Base-by-base conservation (phyloP, 2,113 vertebrate genomes). In the Pao palembangensis region DNA sequence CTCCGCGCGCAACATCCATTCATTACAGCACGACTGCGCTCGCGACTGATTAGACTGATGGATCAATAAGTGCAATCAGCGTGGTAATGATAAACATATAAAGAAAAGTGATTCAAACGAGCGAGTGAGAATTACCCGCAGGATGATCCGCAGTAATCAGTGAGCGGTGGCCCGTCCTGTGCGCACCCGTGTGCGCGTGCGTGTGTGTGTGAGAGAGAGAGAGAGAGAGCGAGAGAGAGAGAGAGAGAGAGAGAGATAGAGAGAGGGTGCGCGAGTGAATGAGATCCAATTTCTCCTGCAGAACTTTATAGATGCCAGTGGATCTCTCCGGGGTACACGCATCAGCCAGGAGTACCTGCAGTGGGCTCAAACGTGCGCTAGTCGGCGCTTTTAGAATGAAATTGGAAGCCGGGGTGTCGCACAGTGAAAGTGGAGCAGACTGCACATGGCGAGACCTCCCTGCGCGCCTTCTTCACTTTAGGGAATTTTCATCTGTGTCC, bases 31-130 rank as follows among this genome's bases (percentile, higher is more conserved):
- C 42, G 63, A 41, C 56, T 17, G 63, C 43, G 51, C 28, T 47
- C 11, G 73, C 58, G 19, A 43, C 64, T 79, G 82, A 83, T 84
- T 71, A 69, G 20, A 81, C 63, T 57, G 83, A 73, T 71, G 64
- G 78, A 85, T 88, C 87, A 66, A 87, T 87, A 84, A 50, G 31
- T 51, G 75, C 81, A 89, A 84, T 88, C 82, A 88, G 80, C 61
- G 3, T 47, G 6, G 51, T 61, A 75, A 80, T 78, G 80, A 83
- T 67, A 69, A 75, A 83, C 76, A 71, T 69, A 61, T 75, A 73
- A 81, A 68, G 57, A 79, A 64, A 75, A 57, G 67, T 64, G 58
- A 72, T 78, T 66, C 55, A 55, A 28, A 23, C n/a, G 68, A 73
- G 73, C 55, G 48, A 25, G 31, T 53, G 18, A 17, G 72, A 81